These are phyloP conservation scores for Delia radicum DNA, from an alignment of 1,140 invertebrate species.

Conservation along the genomic window DNA sequence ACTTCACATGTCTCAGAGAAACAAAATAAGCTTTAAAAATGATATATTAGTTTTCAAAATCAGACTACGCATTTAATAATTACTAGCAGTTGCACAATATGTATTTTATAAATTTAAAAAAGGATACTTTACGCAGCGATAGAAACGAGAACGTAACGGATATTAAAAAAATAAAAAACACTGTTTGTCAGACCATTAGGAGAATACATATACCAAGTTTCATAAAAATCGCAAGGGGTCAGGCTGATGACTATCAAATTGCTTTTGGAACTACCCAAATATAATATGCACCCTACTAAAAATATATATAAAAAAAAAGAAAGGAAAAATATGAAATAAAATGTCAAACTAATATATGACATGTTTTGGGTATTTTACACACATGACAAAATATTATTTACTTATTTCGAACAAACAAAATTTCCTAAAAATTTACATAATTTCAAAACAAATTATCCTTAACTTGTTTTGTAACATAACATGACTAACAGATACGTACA, in stretches of 20 bases:
- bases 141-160: too few relatives aligned
- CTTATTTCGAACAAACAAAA: too few relatives aligned
- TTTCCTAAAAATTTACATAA: background rate
- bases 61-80: too few relatives aligned
- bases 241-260: too few relatives aligned
- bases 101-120: too few relatives aligned
- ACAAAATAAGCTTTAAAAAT: too few relatives aligned
- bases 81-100: too few relatives aligned
- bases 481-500: background rate
- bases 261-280: too few relatives aligned
- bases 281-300: background rate
- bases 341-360: slow-evolving; percentile 11
- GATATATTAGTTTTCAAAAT: too few relatives aligned
- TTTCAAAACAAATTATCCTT: background rate
- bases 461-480: background rate
- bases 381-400: background rate
- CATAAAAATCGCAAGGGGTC: too few relatives aligned
- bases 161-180: background rate
- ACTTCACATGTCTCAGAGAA: too few relatives aligned
- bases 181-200: background rate
- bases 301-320: background rate
- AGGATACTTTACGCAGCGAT: too few relatives aligned
- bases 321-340: background rate
- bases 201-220: background rate
- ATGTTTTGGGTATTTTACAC: background rate